These are phyloP conservation scores for Vireo altiloquus DNA, from an alignment of 2,113 vertebrate genomes.

Conservation along the genomic window DNA sequence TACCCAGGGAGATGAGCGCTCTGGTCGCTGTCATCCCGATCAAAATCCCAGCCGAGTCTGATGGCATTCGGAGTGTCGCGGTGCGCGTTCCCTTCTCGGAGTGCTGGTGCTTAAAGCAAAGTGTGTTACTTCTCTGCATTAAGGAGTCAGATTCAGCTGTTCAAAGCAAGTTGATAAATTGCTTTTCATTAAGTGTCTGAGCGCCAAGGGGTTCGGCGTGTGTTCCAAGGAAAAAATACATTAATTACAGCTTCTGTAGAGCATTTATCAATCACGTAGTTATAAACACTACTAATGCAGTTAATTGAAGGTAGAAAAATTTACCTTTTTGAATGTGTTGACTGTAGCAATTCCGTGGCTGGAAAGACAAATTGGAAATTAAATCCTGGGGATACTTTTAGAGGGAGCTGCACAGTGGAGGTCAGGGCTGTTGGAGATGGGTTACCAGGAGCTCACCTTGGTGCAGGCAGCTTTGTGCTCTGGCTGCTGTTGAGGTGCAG, in stretches of 20 bases:
- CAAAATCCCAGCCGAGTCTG: not conserved
- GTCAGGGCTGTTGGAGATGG: not conserved
- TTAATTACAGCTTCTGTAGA: constrained; percentile 57
- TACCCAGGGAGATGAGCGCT: not conserved
- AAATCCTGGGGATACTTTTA: not conserved
- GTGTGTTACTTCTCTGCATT: constrained; percentile 5
- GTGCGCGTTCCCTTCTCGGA: not conserved
- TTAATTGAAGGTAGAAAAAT: constrained; percentile 41
- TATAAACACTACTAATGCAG: constrained; percentile 44
- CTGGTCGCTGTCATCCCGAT: not conserved
- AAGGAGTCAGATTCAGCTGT: constrained; percentile 27
- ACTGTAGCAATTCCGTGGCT: constrained; percentile 1
- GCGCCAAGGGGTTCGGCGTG: constrained; percentile 33
- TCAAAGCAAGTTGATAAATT: constrained; percentile 64
- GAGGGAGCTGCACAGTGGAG: rapidly evolving
- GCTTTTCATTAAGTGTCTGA: constrained; percentile 63
- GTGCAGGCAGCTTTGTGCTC: not conserved
- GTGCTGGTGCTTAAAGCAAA: constrained; percentile 14
- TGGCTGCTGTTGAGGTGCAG: not conserved
- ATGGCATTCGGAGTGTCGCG: not conserved
- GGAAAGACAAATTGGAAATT: constrained; percentile 11
- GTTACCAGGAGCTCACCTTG: not conserved
- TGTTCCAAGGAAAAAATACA: constrained; percentile 42
- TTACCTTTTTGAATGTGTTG: constrained; percentile 31
- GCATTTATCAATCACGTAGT: constrained; percentile 50